phyloP scores from a whole-genome alignment of 2,888 invertebrate genomes.

The Cheilosia urbana region DNA sequence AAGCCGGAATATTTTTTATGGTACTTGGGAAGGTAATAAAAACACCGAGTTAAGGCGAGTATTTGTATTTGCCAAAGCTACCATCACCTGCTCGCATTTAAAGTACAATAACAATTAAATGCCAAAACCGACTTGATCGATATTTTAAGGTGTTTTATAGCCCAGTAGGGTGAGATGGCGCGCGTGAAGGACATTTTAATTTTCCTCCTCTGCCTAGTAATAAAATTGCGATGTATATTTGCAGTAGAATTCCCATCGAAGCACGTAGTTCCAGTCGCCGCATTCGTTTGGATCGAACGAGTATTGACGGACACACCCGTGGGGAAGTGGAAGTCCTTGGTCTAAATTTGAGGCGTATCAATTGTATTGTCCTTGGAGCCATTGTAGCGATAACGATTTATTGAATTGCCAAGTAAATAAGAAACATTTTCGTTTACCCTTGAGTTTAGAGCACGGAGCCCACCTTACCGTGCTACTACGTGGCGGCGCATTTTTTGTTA shows the following conservation, averaged over 20 bases:
- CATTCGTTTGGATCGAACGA: background rate
- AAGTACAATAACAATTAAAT: conserved; percentile 49
- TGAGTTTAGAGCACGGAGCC: background rate
- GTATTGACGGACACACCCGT: conserved; percentile 23
- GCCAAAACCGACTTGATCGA: conserved; percentile 27
- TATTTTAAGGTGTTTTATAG: conserved; percentile 1
- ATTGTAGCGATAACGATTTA: conserved; percentile 18
- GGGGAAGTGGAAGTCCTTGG: conserved; percentile 1
- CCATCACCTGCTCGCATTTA: conserved; percentile 12
- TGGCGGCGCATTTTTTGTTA: background rate
- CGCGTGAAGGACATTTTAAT: conserved; percentile 29
- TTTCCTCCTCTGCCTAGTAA: background rate
- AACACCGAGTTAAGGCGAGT: background rate
- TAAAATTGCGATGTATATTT: conserved; percentile 33
- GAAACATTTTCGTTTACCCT: conserved; percentile 1
- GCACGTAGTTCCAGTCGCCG: conserved; percentile 15
- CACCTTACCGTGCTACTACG: background rate
- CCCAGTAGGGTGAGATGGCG: background rate
- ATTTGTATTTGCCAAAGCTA: background rate
- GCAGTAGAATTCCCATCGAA: background rate
- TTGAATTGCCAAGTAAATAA: conserved; percentile 30
- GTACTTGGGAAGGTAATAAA: background rate
- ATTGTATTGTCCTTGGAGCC: conserved; percentile 5
- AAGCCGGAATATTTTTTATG: background rate
- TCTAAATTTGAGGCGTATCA: conserved; percentile 12